Conservation (phyloP, 1,140 invertebrate species). For the Odontomachus brunneus region DNA sequence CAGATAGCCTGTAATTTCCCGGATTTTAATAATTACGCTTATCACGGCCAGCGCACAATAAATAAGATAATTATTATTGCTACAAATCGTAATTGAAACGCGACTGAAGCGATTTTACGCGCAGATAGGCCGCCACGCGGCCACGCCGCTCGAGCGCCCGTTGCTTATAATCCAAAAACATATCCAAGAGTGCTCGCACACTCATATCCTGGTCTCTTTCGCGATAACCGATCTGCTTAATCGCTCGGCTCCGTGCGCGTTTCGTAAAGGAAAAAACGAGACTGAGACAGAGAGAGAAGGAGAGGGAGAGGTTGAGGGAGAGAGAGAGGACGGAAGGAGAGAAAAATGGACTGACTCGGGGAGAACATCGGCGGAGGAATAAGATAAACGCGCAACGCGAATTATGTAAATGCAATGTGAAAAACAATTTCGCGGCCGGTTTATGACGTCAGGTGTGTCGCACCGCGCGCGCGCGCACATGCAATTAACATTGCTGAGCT, state of each 20-base stretch:
- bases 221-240: conserved; percentile 21
- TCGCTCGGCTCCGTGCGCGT: neutral
- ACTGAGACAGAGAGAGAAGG: no score
- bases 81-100: conserved; percentile 6
- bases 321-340: no score
- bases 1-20: neutral
- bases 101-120: neutral
- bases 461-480: no score
- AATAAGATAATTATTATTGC: conserved; percentile 5
- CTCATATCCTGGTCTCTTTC: neutral
- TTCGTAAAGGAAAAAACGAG: neutral
- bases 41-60: neutral
- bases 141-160: no score
- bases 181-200: neutral
- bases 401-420: neutral
- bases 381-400: neutral
- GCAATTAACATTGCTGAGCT: neutral
- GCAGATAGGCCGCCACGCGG: neutral
- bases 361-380: neutral
- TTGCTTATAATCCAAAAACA: neutral
- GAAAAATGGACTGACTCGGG: neutral
- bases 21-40: conserved; percentile 14
- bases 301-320: no score
- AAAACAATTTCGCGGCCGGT: conserved; percentile 12
- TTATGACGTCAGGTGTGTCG: neutral